phyloP scores from a whole-genome alignment of 2,113 vertebrate genomes.

The Leptobrachium leishanense region DNA sequence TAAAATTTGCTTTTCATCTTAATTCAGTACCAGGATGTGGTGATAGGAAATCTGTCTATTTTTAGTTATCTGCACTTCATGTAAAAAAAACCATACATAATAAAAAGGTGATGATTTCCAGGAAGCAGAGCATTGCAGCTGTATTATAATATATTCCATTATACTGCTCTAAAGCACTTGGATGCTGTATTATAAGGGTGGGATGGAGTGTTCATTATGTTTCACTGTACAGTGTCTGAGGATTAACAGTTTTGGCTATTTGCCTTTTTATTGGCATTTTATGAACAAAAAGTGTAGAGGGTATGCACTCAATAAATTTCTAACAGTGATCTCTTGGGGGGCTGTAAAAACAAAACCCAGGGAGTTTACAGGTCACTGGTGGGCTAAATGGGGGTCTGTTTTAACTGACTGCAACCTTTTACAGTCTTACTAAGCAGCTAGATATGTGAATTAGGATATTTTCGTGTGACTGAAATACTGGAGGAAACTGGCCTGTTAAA shows the following conservation, averaged over 20 bases:
- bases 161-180: neutral
- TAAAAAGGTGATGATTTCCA: slow-evolving; percentile 25
- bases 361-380: slow-evolving; percentile 44
- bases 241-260: slow-evolving; percentile 43
- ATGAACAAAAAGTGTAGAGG: slow-evolving; percentile 47
- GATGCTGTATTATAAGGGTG: neutral
- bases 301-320: slow-evolving; percentile 49
- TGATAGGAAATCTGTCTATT: slow-evolving; percentile 21
- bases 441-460: slow-evolving; percentile 19
- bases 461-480: slow-evolving; percentile 3
- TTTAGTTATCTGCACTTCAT: slow-evolving; percentile 13
- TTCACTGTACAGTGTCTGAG: slow-evolving; percentile 35
- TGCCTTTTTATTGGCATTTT: slow-evolving; percentile 46
- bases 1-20: neutral
- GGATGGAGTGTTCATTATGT: slow-evolving; percentile 16
- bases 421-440: slow-evolving; percentile 19
- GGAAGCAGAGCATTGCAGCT: slow-evolving; percentile 9
- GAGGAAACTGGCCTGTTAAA: neutral
- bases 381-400: slow-evolving; percentile 36
- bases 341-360: slow-evolving; percentile 33
- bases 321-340: slow-evolving; percentile 40
- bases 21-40: neutral
- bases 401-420: slow-evolving; percentile 12
- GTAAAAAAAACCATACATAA: slow-evolving; percentile 27
- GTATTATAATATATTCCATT: neutral